These are phyloP conservation scores for Megalops atlanticus DNA, from an alignment of 2,113 vertebrate species.

Conservation along the genomic window DNA sequence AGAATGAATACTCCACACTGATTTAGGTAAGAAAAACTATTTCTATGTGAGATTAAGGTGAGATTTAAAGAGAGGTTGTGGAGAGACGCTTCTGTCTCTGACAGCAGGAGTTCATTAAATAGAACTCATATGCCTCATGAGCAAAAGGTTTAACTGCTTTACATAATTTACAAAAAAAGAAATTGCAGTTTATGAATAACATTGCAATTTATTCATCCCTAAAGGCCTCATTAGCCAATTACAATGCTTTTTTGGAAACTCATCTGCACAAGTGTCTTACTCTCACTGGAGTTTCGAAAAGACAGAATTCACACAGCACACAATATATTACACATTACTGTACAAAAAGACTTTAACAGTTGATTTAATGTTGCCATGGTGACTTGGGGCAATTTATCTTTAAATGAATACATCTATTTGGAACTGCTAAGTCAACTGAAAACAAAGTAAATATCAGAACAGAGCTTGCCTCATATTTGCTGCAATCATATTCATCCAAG, in stretches of 20 bases:
- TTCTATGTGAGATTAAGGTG: neutral
- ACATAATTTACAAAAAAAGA: neutral
- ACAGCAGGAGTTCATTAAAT: neutral
- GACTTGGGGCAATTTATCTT: neutral
- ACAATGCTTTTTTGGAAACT: constrained; percentile 1
- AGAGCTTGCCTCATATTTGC: neutral
- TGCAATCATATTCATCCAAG: neutral
- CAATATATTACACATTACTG: neutral
- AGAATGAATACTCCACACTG: neutral
- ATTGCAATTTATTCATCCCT: neutral
- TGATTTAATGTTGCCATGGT: neutral
- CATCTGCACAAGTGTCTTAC: neutral
- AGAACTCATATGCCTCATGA: neutral
- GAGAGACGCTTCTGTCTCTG: neutral
- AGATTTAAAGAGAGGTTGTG: neutral
- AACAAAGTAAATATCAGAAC: neutral
- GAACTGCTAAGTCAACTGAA: neutral
- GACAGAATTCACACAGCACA: neutral
- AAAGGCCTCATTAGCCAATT: constrained; percentile 2
- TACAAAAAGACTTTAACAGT: neutral
- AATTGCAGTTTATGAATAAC: neutral
- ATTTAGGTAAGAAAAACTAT: neutral
- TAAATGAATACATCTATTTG: neutral
- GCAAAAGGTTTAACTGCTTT: neutral
- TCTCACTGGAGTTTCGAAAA: neutral